These are phyloP conservation scores for Ictalurus furcatus DNA, from an alignment of 2,113 vertebrate genomes.

Conservation along the genomic window DNA sequence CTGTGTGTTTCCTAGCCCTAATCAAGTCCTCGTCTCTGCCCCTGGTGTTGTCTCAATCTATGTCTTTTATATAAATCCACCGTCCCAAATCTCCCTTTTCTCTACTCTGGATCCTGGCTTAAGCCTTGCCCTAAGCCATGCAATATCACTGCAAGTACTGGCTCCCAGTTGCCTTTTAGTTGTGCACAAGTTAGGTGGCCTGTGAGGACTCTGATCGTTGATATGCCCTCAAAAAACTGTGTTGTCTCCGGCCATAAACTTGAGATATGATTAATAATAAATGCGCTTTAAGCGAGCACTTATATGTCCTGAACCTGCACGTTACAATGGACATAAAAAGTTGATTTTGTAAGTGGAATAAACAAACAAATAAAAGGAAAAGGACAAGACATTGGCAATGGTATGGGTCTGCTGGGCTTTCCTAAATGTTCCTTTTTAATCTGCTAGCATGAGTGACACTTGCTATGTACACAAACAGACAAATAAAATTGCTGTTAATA, in stretches of 20 bases:
- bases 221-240: not conserved
- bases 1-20: no score
- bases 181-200: not conserved
- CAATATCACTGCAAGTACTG: slow-evolving; percentile 4
- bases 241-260: not conserved
- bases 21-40: not conserved
- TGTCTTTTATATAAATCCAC: not conserved
- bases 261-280: slow-evolving; percentile 1
- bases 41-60: not conserved
- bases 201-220: not conserved
- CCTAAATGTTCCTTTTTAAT: not conserved
- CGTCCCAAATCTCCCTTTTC: not conserved
- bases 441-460: not conserved
- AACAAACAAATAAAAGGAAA: not conserved
- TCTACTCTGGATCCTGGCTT: not conserved
- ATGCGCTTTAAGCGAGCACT: not conserved
- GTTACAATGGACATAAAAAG: not conserved
- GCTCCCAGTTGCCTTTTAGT: not conserved
- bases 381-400: not conserved
- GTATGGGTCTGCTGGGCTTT: not conserved
- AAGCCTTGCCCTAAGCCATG: not conserved
- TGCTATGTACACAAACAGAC: not conserved
- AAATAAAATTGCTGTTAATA: not conserved
- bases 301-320: not conserved
- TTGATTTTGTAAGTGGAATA: not conserved